A percentile compares a stretch with the other conserved stretches of the same genome.
phyloP scores from a whole-genome alignment of 1,140 invertebrate genomes.

The Polypedilum pembai region DNA sequence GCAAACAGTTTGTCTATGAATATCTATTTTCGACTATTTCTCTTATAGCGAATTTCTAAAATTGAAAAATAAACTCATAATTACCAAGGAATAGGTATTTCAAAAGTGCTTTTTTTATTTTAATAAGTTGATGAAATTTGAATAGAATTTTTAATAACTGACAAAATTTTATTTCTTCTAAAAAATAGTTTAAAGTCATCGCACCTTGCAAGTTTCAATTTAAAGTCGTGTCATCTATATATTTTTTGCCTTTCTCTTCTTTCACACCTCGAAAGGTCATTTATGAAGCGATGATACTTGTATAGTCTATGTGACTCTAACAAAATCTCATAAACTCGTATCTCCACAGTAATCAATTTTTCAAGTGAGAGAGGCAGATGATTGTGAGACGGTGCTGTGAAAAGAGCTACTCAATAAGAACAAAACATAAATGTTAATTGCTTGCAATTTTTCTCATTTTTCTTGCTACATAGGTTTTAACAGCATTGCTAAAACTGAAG shows the following conservation, averaged over 20 bases:
- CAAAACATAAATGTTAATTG: conserved; percentile 3
- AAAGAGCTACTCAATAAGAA: not conserved
- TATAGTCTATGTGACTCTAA: too few species aligned
- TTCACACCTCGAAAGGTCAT: too few species aligned
- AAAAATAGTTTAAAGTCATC: too few species aligned
- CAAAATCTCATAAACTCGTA: too few species aligned
- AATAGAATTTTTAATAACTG: not conserved
- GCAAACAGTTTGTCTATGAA: not conserved
- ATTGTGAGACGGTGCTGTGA: not conserved
- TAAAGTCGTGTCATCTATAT: too few species aligned
- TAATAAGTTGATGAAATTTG: not conserved
- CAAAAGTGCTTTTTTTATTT: not conserved
- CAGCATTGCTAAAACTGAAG: conserved; percentile 93
- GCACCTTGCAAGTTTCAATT: too few species aligned
- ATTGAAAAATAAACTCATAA: not conserved
- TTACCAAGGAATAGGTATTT: not conserved
- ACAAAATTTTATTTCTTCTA: too few species aligned
- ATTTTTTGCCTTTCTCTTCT: too few species aligned
- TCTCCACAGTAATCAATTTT: too few species aligned
- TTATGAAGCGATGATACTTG: too few species aligned
- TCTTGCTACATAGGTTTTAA: conserved; percentile 51
- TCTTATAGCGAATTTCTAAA: not conserved
- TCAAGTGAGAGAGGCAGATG: not conserved
- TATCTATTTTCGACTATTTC: not conserved
- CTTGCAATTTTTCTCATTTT: not conserved